phyloP scores from a whole-genome alignment of 2,113 vertebrate species.

The Lynx canadensis region DNA sequence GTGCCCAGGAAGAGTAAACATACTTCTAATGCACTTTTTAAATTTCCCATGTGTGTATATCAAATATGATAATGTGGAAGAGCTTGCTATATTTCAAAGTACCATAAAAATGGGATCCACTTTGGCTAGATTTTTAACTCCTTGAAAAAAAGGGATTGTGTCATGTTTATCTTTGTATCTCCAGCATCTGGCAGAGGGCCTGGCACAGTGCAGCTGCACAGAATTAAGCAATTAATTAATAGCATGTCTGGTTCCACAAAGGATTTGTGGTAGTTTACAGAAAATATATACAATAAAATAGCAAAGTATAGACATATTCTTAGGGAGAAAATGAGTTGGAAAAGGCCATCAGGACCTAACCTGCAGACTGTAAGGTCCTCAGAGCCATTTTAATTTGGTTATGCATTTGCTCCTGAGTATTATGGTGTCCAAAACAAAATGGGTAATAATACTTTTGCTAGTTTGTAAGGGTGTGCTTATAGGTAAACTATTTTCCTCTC shows the following conservation, averaged over 20 bases:
- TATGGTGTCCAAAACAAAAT: not conserved
- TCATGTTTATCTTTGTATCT: slow-evolving; percentile 69
- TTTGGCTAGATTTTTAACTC: slow-evolving; percentile 59
- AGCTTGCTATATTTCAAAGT: slow-evolving; percentile 30
- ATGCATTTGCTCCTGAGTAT: not conserved
- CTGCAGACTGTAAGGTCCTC: not conserved
- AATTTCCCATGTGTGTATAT: slow-evolving; percentile 68
- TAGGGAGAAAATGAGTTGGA: not conserved
- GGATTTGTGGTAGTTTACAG: slow-evolving; percentile 49
- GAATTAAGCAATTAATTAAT: slow-evolving; percentile 79
- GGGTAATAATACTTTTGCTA: not conserved
- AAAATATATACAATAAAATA: slow-evolving; percentile 44
- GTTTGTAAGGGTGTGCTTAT: not conserved
- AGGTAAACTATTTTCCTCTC: not conserved
- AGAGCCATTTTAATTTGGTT: not conserved
- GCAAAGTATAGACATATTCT: slow-evolving; percentile 18
- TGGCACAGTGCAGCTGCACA: slow-evolving; percentile 58
- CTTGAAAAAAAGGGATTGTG: slow-evolving; percentile 53
- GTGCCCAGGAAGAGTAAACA: slow-evolving; percentile 59
- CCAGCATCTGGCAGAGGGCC: slow-evolving; percentile 58
- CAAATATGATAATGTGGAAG: slow-evolving; percentile 60
- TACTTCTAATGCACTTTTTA: slow-evolving; percentile 63
- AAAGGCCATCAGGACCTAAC: not conserved
- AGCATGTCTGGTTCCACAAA: slow-evolving; percentile 61
- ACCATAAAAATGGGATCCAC: slow-evolving; percentile 36